Evolutionary conservation across 2,888 invertebrate species (phyloP), one percentile per base, ranked within the genome.

Genomic region (Dynastes grantii): DNA sequence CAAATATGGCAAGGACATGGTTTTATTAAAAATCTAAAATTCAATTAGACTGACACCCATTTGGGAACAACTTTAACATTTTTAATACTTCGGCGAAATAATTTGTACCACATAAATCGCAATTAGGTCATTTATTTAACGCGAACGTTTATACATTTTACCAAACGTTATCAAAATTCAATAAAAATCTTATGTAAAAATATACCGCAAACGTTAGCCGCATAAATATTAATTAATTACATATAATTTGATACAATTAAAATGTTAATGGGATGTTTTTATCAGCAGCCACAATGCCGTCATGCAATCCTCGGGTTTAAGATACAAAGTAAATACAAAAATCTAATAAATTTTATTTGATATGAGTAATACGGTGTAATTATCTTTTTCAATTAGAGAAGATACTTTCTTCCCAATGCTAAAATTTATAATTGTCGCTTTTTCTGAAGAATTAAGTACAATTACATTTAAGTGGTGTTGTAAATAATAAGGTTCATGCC

Each of bases 181-280:
- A 45, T 27, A 63, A 75, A 61, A 61, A 61, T 61, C n/a, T 75
- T 61, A 75, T 11, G 61, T 45, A 75, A 75, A 73, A 61, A 63
- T 63, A 75, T 61, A 75, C 61, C 2, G 40, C 16, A 58, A 3
- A 58, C 37, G 27, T 29, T 63, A 68, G 22, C 4, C 49, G 27
- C 49, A 68, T 77, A 77, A 76, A 68, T 76, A 76, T 76, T 67
- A 55, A 68, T 55, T 77, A 58, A 77, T 77, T 77, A 58, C 61
- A 37, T 77, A 67, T 77, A 77, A 77, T 77, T 77, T 77, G 55
- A 58, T 68, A 77, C 68, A 77, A 76, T 76, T 76, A 67, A 58
- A 76, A 67, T 53, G 67, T 40, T 67, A 76, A 77, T 68, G 16
- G 61, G 45, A 58, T 68, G 68, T 58, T 77, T 68, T 67, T 68